Evolutionary conservation across 2,888 invertebrate genomes (phyloP), one percentile per base, ranked within the genome.

Genomic region (Eupithecia centaureata): DNA sequence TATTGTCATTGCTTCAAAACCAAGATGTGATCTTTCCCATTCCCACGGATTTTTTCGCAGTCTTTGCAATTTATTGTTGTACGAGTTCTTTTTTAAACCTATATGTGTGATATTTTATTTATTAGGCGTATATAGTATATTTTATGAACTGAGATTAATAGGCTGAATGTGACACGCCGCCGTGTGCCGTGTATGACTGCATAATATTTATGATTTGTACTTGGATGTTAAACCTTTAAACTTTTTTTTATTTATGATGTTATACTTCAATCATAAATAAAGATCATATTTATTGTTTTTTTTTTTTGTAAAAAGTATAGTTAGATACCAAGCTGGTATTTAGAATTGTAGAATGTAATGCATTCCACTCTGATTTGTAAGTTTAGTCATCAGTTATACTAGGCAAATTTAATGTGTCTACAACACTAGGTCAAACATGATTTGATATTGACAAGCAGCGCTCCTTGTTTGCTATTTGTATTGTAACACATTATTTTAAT

Each of bases 131-230:
- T 32, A 32, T 61, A 32, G 10, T 63, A 47, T 38, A 63, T 35
- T 63, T 59, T 15, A 56, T 63, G 51, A 63, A 65, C 63, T 66
- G 68, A 66, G 47, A 71, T 64, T 18, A 25, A 64, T 68, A 66
- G 68, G 63, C 66, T 71, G 71, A 66, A 57, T 52, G 47, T 28
- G 60, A 27, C 62, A 22, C n/a, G n/a, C n/a, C n/a, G n/a, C n/a
- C n/a, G 32, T 32, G 7, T 38, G n/a, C 15, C 35, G 5, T n/a
- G 1, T 38, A n/a, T n/a, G n/a, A n/a, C n/a, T 38, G 10, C 42
- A 18, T 18, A 42, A 18, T 42, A 18, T 42, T 42, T 18, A 8
- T n/a, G 35, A 42, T 42, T 42, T 42, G 18, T 35, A 18, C 18
- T 42, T 42, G 2, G 42, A 42, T 18, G 8, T n/a, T n/a, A 2